Evolutionary conservation across 2,888 invertebrate genomes (phyloP).

Genomic region (Phengaris alcon): DNA sequence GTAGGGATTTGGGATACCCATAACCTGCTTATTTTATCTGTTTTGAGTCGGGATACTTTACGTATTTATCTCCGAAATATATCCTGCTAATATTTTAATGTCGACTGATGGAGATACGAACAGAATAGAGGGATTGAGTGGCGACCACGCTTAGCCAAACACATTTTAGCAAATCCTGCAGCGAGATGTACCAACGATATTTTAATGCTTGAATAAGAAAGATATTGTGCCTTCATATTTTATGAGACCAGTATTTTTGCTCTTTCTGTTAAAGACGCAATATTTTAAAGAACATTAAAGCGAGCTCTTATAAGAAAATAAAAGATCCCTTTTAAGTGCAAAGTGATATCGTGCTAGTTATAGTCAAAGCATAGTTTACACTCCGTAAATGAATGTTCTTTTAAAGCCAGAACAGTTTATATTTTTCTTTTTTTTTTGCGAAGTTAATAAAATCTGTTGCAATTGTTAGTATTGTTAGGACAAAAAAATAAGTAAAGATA

Average conservation of each 20-base stretch:
- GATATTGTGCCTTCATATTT: slow-evolving; percentile 12
- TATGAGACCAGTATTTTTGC: slow-evolving; percentile 12
- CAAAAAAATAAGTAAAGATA: too few relatives aligned
- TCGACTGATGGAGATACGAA: too few relatives aligned
- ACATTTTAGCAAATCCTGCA: neutral
- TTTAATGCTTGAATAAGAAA: neutral
- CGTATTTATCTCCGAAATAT: neutral
- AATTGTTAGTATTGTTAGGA: neutral
- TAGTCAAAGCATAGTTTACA: slow-evolving; percentile 12
- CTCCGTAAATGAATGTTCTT: slow-evolving; percentile 11
- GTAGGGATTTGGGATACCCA: neutral
- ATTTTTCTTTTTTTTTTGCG: neutral
- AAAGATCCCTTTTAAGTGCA: slow-evolving; percentile 19
- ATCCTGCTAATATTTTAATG: neutral
- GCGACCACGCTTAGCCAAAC: too few relatives aligned
- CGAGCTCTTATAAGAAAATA: slow-evolving; percentile 16
- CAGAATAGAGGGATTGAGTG: too few relatives aligned
- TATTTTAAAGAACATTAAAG: slow-evolving; percentile 27
- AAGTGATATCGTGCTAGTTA: slow-evolving; percentile 19
- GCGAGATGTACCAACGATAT: neutral
- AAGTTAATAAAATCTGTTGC: neutral
- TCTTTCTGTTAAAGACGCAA: slow-evolving; percentile 15
- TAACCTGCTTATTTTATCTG: neutral
- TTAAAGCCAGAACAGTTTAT: neutral
- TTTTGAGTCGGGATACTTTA: neutral